Evolutionary conservation across 2,113 vertebrate genomes (phyloP), one percentile per base, ranked within the genome.

Genomic region (Campylomormyrus numenius): DNA sequence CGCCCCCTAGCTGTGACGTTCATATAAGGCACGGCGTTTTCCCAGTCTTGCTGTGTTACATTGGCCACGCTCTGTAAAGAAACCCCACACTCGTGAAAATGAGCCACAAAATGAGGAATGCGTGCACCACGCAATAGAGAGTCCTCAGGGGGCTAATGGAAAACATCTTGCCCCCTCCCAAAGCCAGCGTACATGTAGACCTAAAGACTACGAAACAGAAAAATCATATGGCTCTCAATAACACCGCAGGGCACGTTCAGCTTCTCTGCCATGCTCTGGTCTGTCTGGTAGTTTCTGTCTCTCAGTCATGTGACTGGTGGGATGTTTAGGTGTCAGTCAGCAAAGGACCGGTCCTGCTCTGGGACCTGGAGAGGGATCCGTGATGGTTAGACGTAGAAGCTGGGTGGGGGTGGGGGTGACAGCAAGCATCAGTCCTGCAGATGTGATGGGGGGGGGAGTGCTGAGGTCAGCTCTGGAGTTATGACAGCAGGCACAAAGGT

Each of bases 401-500:
- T 49, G 42, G 24, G 84, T 27, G n/a, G 46, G 11, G 35, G 35
- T 84, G 80, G 84, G 50, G 52, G 31, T 87, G n/a, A 21, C 92
- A 86, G 88, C 92, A 90, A 90, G 93, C 5, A 2, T 87, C 90
- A 91, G 93, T 5, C 2, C 87, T 90, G 88, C 90, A 88, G 83
- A 27, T 21, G 83, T 85, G 83, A 42, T 21, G 21, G 80, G 7
- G 19, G 11, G 50, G 45, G 88, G 49, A 13, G 49, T 92, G 92
- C 91, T 88, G 91, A 77, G 92, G 93, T 93, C 85, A 93, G 90
- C 90, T 66, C 93, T 93, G 89, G 92, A 93, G 95, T 94, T 95
- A 92, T 94, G 94, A 95, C 93, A 96, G 95, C 95, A 96, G 95
- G 94, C 88, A 91, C 94, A 95, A 94, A 94, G 95, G 95, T 94